Percentiles rank a stretch among this genome's conserved stretches.
Conservation (phyloP, 2,113 vertebrate genomes). For the Pithys albifrons region DNA sequence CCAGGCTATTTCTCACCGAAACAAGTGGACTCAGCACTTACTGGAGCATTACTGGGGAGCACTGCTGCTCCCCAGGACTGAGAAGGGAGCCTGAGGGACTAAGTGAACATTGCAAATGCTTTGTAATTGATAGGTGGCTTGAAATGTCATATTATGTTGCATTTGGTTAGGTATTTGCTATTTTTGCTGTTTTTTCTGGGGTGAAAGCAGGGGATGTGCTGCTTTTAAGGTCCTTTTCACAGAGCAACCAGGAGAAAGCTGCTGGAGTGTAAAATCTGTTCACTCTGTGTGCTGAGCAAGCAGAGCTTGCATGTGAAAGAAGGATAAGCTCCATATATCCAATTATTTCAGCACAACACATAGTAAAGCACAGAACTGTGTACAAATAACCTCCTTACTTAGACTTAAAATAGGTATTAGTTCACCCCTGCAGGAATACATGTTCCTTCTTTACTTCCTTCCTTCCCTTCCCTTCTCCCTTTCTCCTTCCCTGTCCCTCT, state of each 20-base stretch:
- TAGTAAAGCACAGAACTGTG: background rate
- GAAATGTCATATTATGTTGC: background rate
- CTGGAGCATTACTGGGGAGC: background rate
- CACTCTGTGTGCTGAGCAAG: background rate
- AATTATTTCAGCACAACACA: background rate
- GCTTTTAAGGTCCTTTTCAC: background rate
- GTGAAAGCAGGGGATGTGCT: background rate
- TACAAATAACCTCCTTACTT: background rate
- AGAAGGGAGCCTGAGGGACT: background rate
- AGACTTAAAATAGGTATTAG: background rate
- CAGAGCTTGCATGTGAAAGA: background rate
- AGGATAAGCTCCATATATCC: background rate
- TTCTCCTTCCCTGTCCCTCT: background rate
- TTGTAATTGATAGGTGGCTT: background rate
- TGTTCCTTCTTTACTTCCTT: background rate
- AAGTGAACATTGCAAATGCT: background rate
- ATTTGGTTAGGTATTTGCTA: background rate
- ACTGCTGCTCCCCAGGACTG: background rate
- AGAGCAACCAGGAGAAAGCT: background rate
- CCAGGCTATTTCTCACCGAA: background rate
- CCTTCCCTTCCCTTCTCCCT: background rate
- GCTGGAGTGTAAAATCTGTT: background rate
- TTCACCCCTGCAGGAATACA: background rate
- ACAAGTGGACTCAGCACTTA: background rate
- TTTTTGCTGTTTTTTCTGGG: background rate